Base-by-base conservation (phyloP, 1,140 invertebrate genomes). In the Radopholus similis region DNA sequence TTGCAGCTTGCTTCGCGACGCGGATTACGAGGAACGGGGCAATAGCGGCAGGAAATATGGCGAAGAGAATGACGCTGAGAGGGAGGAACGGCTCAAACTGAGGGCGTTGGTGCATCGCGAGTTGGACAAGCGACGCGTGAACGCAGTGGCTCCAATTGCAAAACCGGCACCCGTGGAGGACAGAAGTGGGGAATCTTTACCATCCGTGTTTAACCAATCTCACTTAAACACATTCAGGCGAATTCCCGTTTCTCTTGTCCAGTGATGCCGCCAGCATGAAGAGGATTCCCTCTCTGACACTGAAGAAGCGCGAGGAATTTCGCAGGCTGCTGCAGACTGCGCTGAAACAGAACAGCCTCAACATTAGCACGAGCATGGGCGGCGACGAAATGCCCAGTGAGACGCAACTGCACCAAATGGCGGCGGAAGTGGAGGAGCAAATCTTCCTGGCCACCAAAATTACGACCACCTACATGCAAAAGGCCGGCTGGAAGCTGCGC, bases 231-330 rank as follows among this genome's bases (percentile, higher is more conserved):
- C 23, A 13, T 47, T 58, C 18, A 64, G 63, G 30, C n/a, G 28
- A 9, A n/a, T 64, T 54, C n/a, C 44, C 63, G n/a, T 49, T 64
- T 18, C 47, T 64, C 3, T 37, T 47, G 4, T 64, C 63, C 2
- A 37, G 34, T 18, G 44, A 40, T 18, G 30, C 28, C 23, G 44
- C 21, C 21, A 47, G 18, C 30, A 18, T 40, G 13, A 5, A 23
- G 2, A 64, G 54, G 37, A 64, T 64, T 34, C 47, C 63, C n/a
- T 28, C 34, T 32, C 38, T 64, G 1, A 64, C 51, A 15, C 15
- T 64, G 9, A 21, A 26, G 21, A 51, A 51, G 9, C 47, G 47
- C 2, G n/a, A 21, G 23, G 30, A 51, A 51, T 1, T 51, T 21
- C 30, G 23, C 15, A 28, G 30, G 1, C 23, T 26, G n/a, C 23